A percentile compares a stretch with the other conserved stretches of the same genome.
phyloP scores from a whole-genome alignment of 2,113 vertebrate genomes.

The Synchiropus splendidus region DNA sequence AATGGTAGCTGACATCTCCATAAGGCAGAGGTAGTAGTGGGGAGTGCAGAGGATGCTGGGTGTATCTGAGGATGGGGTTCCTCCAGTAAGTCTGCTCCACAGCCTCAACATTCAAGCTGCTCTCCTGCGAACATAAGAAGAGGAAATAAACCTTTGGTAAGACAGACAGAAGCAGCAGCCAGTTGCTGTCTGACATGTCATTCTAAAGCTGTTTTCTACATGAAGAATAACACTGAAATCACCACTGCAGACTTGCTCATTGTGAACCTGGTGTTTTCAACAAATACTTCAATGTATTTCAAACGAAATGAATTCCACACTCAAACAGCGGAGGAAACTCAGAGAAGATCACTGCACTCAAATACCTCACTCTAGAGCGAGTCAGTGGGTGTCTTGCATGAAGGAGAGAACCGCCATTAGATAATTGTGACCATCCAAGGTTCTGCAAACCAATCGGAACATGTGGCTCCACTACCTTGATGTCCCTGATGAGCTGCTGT shows the following conservation, averaged over 20 bases:
- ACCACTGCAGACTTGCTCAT: too few relatives aligned
- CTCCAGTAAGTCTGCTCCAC: conserved; percentile 87
- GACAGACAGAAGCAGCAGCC: background rate
- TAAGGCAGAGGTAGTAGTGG: conserved; percentile 83
- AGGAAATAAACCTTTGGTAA: background rate
- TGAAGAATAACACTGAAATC: too few relatives aligned
- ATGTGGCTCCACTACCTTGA: conserved; percentile 68
- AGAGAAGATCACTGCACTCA: conserved; percentile 44
- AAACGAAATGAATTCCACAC: too few relatives aligned
- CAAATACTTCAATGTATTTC: too few relatives aligned
- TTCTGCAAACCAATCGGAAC: too few relatives aligned
- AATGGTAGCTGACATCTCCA: conserved; percentile 73
- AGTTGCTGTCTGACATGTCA: too few relatives aligned
- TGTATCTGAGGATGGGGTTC: conserved; percentile 87
- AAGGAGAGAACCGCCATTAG: conserved; percentile 42
- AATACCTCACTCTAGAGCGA: conserved; percentile 65
- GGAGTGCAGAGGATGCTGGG: conserved; percentile 87
- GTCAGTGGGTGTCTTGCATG: conserved; percentile 47
- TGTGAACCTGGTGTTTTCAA: too few relatives aligned
- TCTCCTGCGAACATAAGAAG: conserved; percentile 65
- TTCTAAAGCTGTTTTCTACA: too few relatives aligned
- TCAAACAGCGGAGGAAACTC: background rate
- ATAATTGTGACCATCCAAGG: too few relatives aligned
- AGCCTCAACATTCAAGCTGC: conserved; percentile 78
- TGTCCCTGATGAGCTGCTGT: conserved; percentile 87